Conservation (phyloP, 35 echinoderm and acorn worm species). For the Amphiura filiformis region DNA sequence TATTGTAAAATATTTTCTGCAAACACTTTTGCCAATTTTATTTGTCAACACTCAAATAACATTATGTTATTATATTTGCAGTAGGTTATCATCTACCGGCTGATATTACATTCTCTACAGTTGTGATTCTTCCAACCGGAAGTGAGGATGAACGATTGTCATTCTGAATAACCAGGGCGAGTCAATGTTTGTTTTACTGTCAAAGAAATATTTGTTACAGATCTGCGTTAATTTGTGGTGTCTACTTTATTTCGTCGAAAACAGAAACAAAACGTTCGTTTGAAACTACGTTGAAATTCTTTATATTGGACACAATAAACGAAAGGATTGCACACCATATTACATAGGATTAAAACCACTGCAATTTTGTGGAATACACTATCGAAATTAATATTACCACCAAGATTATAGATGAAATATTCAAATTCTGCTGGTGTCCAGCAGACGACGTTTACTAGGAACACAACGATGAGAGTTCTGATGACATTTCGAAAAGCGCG, state of each 20-base stretch:
- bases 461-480: conserved; percentile 18
- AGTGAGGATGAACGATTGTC: no score
- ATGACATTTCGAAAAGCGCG: conserved; percentile 23
- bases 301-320: conserved; percentile 21
- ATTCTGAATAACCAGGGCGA: no score
- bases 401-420: conserved; percentile 23
- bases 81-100: no score
- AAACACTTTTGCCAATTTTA: no score
- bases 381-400: neutral
- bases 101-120: no score
- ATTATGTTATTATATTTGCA: no score
- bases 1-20: no score
- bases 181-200: no score
- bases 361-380: neutral
- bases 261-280: conserved; percentile 15
- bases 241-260: neutral
- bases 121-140: no score
- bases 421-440: conserved; percentile 7
- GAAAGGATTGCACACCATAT: conserved; percentile 21
- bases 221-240: neutral
- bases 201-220: no score
- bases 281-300: neutral
- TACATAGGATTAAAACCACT: conserved; percentile 22
- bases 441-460: conserved; percentile 10
- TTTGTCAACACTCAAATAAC: no score